Base-by-base conservation (phyloP, 1,140 invertebrate genomes). In the Paraescarpia echinospica region DNA sequence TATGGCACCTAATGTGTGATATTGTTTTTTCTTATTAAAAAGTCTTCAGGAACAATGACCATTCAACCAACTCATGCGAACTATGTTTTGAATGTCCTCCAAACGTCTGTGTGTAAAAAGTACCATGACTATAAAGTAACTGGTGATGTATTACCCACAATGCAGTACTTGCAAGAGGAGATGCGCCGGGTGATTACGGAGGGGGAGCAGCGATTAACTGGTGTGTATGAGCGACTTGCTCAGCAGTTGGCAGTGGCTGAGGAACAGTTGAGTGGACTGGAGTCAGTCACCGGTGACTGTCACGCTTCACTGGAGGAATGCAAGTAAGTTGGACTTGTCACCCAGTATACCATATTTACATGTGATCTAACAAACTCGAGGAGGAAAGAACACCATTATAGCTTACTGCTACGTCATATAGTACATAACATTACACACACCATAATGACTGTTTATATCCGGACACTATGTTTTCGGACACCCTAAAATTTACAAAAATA, bases 271-370 rank as follows among this genome's bases (percentile, higher is more conserved):
- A 27, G 59, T 31, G 59, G 59, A 12, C 27, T 77, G 59, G 59
- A 77, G 59, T 77, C 59, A 77, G 59, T 77, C 59, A 77, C 59
- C 59, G 59, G 59, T 77, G 59, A 77, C 59, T 77, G 59, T 77
- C 59, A 77, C 27, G 59, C 59, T 77, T 77, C 59, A 77, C 59
- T 77, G 59, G 59, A 77, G 8, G 59, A 77, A 31, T 77, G 59
- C 59, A 77, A 77, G 59, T 77, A 77, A 77, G 59, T 77, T 77
- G 59, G 4, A 27, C 59, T 77, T 77, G 59, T 18, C 14, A 77
- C 18, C 22, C 59, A 77, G 22, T 22, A 31, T 31, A 1, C 59
- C 14, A 77, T 77, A 77, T 77, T 31, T 27, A 27, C 9, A 27
- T 27, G 59, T 12, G 59, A 77, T 77, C 59, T 77, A 27, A 27